Conservation (phyloP, 2,113 vertebrate species). For the Tychaedon coryphoeus region DNA sequence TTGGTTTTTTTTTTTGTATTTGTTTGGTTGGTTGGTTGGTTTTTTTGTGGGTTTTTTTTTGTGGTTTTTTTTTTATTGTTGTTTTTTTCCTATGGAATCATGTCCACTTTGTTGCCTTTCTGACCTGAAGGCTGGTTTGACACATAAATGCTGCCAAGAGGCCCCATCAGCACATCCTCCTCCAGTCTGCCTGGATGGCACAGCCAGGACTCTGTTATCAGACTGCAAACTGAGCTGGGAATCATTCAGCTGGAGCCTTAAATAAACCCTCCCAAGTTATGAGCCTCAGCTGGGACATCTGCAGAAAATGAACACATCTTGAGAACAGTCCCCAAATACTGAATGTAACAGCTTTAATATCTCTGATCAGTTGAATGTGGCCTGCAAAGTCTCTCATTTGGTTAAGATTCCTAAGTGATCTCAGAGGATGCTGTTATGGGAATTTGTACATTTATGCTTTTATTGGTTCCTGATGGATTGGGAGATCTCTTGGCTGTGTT, state of each 20-base stretch:
- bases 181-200: neutral
- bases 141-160: accelerated
- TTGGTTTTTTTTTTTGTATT: too few relatives aligned
- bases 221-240: neutral
- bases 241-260: neutral
- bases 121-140: neutral
- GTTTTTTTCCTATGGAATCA: neutral
- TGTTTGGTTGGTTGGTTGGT: too few relatives aligned
- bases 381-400: neutral
- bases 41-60: too few relatives aligned
- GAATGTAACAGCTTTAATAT: neutral
- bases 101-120: neutral
- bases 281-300: neutral
- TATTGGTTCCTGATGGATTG: neutral
- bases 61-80: too few relatives aligned
- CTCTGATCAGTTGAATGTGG: neutral
- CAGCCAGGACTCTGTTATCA: neutral
- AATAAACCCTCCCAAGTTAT: neutral
- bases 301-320: neutral
- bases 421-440: neutral
- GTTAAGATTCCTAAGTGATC: neutral
- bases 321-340: neutral
- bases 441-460: neutral
- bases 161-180: neutral
- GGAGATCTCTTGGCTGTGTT: neutral